Percentiles rank a stretch among this genome's conserved stretches.
These are phyloP conservation scores for Halictus quadricinctus DNA, from an alignment of 2,888 invertebrate genomes.

Conservation along the genomic window DNA sequence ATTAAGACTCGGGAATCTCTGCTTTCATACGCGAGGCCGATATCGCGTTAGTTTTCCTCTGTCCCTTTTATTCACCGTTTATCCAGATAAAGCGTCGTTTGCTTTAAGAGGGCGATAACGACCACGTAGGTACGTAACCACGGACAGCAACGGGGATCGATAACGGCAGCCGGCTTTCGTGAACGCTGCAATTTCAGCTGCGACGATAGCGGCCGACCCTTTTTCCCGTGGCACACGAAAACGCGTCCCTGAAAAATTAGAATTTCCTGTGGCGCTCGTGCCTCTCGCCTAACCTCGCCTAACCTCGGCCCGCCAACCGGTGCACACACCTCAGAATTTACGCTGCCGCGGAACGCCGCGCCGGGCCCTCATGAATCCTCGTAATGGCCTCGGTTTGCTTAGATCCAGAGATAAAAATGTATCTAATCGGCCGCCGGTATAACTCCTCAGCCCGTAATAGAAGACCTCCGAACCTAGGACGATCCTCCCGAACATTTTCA, in stretches of 20 bases:
- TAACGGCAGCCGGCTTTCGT: slow-evolving; percentile 63
- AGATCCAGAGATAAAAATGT: slow-evolving; percentile 39
- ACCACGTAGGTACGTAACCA: slow-evolving; percentile 47
- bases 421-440: slow-evolving; percentile 24
- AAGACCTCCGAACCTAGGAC: neutral
- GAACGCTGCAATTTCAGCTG: slow-evolving; percentile 65
- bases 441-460: slow-evolving; percentile 4
- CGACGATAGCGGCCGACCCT: slow-evolving; percentile 43
- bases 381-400: slow-evolving; percentile 5
- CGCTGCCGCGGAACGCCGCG: neutral
- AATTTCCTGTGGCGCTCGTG: slow-evolving; percentile 34
- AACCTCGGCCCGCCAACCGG: neutral
- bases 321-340: neutral
- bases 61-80: slow-evolving; percentile 52
- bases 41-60: slow-evolving; percentile 17
- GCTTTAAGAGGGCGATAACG: slow-evolving; percentile 62
- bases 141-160: slow-evolving; percentile 58
- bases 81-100: slow-evolving; percentile 63
- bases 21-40: slow-evolving; percentile 14
- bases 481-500: neutral
- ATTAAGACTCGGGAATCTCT: slow-evolving; percentile 28
- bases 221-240: slow-evolving; percentile 27
- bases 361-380: neutral
- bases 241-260: slow-evolving; percentile 60
- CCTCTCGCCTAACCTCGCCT: neutral